These are phyloP conservation scores for Meloidogyne exigua DNA, from an alignment of 1,140 invertebrate species.

Conservation along the genomic window DNA sequence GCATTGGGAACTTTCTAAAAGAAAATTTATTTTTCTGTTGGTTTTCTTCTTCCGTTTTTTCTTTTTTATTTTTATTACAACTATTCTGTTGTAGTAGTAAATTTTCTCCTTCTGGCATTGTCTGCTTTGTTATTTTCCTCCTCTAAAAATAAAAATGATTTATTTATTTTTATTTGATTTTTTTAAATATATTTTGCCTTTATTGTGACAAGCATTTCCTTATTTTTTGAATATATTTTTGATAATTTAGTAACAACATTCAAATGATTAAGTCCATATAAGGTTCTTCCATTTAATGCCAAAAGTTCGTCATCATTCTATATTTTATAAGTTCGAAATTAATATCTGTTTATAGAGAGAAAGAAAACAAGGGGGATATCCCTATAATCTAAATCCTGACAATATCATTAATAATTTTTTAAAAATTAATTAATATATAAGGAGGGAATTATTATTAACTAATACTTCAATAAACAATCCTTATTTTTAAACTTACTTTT, in stretches of 20 bases:
- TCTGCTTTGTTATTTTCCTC: neutral
- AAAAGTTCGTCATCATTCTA: conserved; percentile 14
- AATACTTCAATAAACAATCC: no score
- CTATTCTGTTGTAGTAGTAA: neutral
- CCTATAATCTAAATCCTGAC: no score
- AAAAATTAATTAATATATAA: no score
- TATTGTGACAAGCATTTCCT: conserved; percentile 11
- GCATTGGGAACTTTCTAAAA: conserved; percentile 1
- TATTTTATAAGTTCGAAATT: no score
- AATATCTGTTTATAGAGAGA: neutral
- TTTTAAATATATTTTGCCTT: conserved; percentile 10
- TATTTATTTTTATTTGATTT: conserved; percentile 9
- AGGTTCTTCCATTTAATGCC: conserved; percentile 4
- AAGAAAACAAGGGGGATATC: neutral
- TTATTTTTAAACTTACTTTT: neutral
- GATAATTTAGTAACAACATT: conserved; percentile 15
- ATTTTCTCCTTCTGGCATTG: neutral
- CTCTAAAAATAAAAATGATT: conserved; percentile 1
- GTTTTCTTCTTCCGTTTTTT: neutral
- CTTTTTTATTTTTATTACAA: neutral
- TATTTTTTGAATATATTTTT: conserved; percentile 1
- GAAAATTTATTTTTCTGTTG: conserved; percentile 2
- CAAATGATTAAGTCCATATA: conserved; percentile 9
- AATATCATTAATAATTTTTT: no score
- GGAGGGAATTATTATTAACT: no score